Evolutionary conservation across 2,888 invertebrate genomes (phyloP).

Genomic region (Microctonus hyperodae): DNA sequence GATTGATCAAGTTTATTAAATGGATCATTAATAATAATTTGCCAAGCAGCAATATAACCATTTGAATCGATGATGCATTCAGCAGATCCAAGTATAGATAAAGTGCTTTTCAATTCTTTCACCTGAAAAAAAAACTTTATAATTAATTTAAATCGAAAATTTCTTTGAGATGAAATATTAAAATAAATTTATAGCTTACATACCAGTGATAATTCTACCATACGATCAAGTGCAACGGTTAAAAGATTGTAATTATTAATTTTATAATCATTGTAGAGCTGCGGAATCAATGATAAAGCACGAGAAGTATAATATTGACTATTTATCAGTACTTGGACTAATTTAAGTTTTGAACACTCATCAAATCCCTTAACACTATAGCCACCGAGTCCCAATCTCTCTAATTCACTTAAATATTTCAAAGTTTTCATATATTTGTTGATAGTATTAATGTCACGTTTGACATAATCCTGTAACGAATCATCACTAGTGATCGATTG

Average conservation of each 20-base stretch:
- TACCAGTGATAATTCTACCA: constrained; percentile 52
- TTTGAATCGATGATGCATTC: constrained; percentile 44
- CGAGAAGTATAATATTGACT: constrained; percentile 43
- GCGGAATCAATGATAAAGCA: constrained; percentile 48
- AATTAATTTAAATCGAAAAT: background rate
- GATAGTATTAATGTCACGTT: constrained; percentile 47
- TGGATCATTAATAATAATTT: constrained; percentile 47
- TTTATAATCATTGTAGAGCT: constrained; percentile 52
- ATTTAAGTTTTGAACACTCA: constrained; percentile 46
- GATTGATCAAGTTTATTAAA: constrained; percentile 49
- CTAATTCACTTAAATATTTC: constrained; percentile 56
- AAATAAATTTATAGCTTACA: constrained; percentile 6
- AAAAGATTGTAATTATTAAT: constrained; percentile 49
- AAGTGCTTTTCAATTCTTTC: constrained; percentile 47
- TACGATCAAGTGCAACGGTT: constrained; percentile 46
- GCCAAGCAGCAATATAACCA: constrained; percentile 54
- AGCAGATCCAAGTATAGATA: constrained; percentile 45
- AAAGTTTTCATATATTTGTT: constrained; percentile 55
- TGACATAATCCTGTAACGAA: constrained; percentile 52
- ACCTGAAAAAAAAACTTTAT: constrained; percentile 39
- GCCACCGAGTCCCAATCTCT: constrained; percentile 55
- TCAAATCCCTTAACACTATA: constrained; percentile 55
- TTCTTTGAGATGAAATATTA: background rate
- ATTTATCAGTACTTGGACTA: constrained; percentile 49
- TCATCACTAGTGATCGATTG: constrained; percentile 49